Evolutionary conservation across 2,888 invertebrate genomes (phyloP).

Genomic region (Drosophila cognata): DNA sequence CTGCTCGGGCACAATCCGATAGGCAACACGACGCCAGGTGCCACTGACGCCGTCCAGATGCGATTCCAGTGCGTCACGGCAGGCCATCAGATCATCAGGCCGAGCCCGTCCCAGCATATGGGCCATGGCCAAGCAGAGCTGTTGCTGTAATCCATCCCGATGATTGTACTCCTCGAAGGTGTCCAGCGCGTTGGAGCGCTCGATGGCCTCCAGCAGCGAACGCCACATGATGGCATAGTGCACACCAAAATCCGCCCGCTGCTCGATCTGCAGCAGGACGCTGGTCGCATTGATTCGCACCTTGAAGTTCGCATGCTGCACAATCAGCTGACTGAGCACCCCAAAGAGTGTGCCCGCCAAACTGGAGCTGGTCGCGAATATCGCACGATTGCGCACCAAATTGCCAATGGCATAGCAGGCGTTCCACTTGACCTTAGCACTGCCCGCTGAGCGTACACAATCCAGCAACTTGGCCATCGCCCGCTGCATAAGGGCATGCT

Average conservation of each 20-base stretch:
- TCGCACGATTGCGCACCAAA: constrained; percentile 88
- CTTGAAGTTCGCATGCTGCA: constrained; percentile 93
- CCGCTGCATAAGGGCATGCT: constrained; percentile 86
- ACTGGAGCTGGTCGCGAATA: constrained; percentile 70
- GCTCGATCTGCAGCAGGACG: constrained; percentile 88
- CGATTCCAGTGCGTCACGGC: constrained; percentile 82
- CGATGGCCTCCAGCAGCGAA: constrained; percentile 90
- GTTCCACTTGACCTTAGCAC: constrained; percentile 97
- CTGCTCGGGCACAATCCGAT: constrained; percentile 83
- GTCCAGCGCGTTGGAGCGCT: constrained; percentile 91
- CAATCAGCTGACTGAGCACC: constrained; percentile 88
- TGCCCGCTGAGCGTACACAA: constrained; percentile 89
- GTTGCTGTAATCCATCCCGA: constrained; percentile 93
- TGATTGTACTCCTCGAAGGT: constrained; percentile 95
- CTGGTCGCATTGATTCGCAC: constrained; percentile 94
- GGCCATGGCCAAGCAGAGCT: constrained; percentile 91
- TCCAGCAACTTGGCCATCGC: constrained; percentile 89
- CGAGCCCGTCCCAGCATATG: constrained; percentile 88
- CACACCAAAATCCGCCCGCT: constrained; percentile 88
- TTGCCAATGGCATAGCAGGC: constrained; percentile 95
- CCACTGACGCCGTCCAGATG: constrained; percentile 75
- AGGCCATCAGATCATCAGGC: constrained; percentile 87
- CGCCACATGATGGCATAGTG: constrained; percentile 89
- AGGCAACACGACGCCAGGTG: constrained; percentile 83
- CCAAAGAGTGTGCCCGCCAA: constrained; percentile 86